phyloP scores from a whole-genome alignment of 1,140 invertebrate genomes.

The Drosophila seguyi region DNA sequence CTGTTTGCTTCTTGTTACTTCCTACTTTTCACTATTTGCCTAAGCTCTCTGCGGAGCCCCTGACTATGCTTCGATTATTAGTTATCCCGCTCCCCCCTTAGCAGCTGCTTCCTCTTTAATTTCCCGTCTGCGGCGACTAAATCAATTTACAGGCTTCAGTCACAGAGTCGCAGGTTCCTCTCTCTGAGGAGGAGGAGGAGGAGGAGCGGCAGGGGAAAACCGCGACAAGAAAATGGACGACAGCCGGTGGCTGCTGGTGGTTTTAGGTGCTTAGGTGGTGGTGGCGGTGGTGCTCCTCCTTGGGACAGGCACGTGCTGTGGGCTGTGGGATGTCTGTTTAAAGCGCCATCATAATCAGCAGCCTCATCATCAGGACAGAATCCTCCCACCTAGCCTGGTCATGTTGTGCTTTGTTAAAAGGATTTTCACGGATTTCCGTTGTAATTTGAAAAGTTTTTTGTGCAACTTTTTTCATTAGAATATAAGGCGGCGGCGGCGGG shows the following conservation, averaged over 20 bases:
- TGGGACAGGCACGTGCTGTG: slow-evolving; percentile 25
- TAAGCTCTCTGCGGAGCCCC: not conserved
- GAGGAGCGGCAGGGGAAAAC: slow-evolving; percentile 3
- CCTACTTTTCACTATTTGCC: slow-evolving; percentile 15
- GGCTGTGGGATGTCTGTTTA: slow-evolving; percentile 59
- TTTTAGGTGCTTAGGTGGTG: slow-evolving; percentile 6
- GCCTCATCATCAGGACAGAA: slow-evolving; percentile 48
- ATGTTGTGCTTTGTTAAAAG: slow-evolving; percentile 82
- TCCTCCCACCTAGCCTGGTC: slow-evolving; percentile 18
- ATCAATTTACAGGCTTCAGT: slow-evolving; percentile 52
- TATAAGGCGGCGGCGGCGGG: slow-evolving; percentile 22
- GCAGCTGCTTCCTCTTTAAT: slow-evolving; percentile 9
- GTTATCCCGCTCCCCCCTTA: slow-evolving; percentile 8
- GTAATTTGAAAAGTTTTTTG: slow-evolving; percentile 83
- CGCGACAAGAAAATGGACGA: slow-evolving; percentile 48
- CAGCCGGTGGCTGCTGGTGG: slow-evolving; percentile 37
- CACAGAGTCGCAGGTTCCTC: slow-evolving; percentile 12
- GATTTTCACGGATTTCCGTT: slow-evolving; percentile 83
- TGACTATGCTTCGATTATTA: slow-evolving; percentile 16
- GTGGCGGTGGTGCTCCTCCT: not conserved
- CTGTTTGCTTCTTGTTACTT: slow-evolving; percentile 11
- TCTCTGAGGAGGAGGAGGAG: not conserved
- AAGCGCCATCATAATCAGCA: slow-evolving; percentile 78
- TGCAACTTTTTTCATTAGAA: slow-evolving; percentile 83
- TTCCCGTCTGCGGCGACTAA: slow-evolving; percentile 40